These are phyloP conservation scores for Drosophila pseudoananassae DNA, from an alignment of 1,140 invertebrate genomes.

Conservation along the genomic window DNA sequence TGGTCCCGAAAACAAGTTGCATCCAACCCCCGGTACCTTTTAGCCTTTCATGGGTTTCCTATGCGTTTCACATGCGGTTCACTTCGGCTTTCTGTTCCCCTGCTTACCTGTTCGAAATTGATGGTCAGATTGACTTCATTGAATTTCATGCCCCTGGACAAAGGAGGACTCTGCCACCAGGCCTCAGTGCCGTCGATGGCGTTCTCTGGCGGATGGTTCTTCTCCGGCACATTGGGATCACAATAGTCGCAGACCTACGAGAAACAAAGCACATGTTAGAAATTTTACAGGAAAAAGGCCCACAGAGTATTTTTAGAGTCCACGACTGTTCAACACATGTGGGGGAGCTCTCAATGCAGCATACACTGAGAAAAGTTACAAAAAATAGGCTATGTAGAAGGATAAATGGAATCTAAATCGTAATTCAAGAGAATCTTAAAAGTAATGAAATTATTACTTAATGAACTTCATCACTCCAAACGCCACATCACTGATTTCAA, in stretches of 20 bases:
- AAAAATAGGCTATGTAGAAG: constrained; percentile 1
- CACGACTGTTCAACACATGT: constrained; percentile 59
- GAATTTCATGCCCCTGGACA: constrained; percentile 98
- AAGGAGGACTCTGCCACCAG: constrained; percentile 99
- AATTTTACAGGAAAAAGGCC: constrained; percentile 9
- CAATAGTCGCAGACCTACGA: constrained; percentile 96
- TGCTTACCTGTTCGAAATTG: constrained; percentile 95
- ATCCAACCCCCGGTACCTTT: constrained; percentile 28
- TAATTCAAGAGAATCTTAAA: too few species aligned
- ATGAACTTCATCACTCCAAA: background rate
- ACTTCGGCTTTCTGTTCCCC: constrained; percentile 14
- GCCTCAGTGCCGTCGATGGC: constrained; percentile 97
- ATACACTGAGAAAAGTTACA: constrained; percentile 11
- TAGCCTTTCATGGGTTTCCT: constrained; percentile 15
- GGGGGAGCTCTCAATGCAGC: constrained; percentile 34
- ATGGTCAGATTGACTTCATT: constrained; percentile 99
- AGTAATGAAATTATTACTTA: background rate
- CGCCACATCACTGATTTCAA: background rate
- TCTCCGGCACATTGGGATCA: constrained; percentile 89
- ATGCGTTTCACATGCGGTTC: constrained; percentile 32
- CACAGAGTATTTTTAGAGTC: constrained; percentile 61
- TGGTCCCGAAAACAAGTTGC: constrained; percentile 57
- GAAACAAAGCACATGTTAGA: constrained; percentile 31
- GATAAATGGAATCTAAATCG: background rate
- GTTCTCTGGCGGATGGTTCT: constrained; percentile 93